Percentiles rank a stretch among this genome's conserved stretches.
phyloP scores from a whole-genome alignment of 2,888 invertebrate genomes.

The Rhamnusium bicolor region DNA sequence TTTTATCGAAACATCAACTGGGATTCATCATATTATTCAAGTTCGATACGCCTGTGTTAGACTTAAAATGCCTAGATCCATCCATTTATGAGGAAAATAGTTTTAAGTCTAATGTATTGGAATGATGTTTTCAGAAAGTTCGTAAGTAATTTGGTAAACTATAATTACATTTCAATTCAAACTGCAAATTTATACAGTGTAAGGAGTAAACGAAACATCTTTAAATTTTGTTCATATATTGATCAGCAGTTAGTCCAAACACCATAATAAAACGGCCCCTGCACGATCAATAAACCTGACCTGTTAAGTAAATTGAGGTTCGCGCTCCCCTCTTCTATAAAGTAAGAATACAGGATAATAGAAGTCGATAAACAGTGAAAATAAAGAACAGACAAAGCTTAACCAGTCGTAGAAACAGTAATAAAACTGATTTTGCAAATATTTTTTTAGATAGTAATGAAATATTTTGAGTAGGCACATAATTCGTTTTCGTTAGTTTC shows the following conservation, averaged over 20 bases:
- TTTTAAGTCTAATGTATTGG: too few relatives aligned
- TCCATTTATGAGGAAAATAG: too few relatives aligned
- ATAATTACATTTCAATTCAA: neutral
- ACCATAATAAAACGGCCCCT: neutral
- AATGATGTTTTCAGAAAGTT: neutral
- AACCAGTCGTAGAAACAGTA: neutral
- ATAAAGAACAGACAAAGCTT: neutral
- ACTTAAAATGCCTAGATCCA: too few relatives aligned
- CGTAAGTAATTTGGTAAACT: neutral
- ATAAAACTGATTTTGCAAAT: neutral
- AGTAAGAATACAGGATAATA: neutral
- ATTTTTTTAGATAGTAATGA: neutral
- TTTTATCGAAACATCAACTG: neutral
- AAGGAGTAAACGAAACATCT: neutral
- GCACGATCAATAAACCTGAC: constrained; percentile 13
- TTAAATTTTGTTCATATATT: neutral
- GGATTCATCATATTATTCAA: too few relatives aligned
- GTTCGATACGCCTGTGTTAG: neutral
- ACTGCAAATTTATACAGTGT: neutral
- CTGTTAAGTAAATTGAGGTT: constrained; percentile 12
- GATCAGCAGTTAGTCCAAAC: constrained; percentile 9
- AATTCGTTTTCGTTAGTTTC: neutral
- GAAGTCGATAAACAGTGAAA: constrained; percentile 7
- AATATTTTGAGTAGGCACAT: neutral
- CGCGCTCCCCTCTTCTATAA: neutral